phyloP scores from a whole-genome alignment of 2,113 vertebrate species.

The Tricholaema leucomelas region DNA sequence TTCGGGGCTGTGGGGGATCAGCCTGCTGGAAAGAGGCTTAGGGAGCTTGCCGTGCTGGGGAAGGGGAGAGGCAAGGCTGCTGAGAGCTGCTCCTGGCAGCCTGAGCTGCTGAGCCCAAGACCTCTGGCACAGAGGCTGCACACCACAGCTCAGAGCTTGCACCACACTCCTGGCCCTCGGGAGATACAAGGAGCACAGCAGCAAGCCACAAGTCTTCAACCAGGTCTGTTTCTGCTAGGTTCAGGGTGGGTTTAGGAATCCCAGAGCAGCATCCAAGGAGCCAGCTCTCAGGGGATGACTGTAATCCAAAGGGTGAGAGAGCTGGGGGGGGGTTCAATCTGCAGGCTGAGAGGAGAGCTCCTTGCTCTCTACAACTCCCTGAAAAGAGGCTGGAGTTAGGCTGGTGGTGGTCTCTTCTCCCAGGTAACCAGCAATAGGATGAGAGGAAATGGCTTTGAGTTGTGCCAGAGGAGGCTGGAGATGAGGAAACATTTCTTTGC shows the following conservation, averaged over 20 bases:
- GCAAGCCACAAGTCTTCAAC: background rate
- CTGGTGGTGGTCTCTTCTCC: too few species aligned
- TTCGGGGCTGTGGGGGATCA: background rate
- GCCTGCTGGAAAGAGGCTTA: background rate
- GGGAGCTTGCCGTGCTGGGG: background rate
- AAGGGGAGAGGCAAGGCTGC: background rate
- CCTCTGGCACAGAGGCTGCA: background rate
- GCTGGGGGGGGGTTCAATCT: too few species aligned
- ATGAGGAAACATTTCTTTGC: too few species aligned
- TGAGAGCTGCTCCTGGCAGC: slow-evolving; percentile 2
- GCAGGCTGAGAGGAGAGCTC: too few species aligned
- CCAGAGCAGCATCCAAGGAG: background rate
- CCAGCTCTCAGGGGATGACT: background rate
- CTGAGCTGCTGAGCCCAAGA: background rate
- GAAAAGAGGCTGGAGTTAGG: too few species aligned
- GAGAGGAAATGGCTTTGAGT: too few species aligned
- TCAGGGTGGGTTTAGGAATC: background rate
- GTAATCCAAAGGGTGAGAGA: background rate
- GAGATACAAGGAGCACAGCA: too few species aligned
- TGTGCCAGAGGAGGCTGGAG: too few species aligned
- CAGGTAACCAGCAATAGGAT: too few species aligned
- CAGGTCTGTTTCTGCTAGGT: background rate
- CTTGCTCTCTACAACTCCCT: too few species aligned
- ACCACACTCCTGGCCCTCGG: too few species aligned
- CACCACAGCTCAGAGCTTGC: background rate